Conservation (phyloP, 2,797 vertebrate genomes). For the Melanogrammus aeglefinus region DNA sequence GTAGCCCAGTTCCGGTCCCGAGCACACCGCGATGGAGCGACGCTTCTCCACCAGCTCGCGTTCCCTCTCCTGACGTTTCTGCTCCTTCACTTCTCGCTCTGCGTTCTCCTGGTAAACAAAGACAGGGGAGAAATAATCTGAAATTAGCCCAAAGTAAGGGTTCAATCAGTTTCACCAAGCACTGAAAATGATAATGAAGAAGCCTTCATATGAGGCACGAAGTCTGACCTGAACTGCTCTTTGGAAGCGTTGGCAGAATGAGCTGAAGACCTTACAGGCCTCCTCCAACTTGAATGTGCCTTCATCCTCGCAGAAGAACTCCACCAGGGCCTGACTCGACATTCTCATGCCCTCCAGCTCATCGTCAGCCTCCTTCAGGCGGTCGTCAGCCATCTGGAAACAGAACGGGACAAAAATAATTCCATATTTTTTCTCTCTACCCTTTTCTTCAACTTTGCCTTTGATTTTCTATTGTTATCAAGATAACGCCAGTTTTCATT, state of each 20-base stretch:
- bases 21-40: conserved; percentile 73
- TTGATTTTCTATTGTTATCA: neutral
- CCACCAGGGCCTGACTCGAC: conserved; percentile 75
- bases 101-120: conserved; percentile 73
- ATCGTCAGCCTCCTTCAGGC: conserved; percentile 71
- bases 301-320: conserved; percentile 83
- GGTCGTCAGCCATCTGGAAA: conserved; percentile 72
- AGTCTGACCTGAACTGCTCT: conserved; percentile 74
- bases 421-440: neutral
- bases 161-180: neutral
- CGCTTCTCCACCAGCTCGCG: conserved; percentile 73
- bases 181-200: neutral
- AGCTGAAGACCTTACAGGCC: conserved; percentile 74
- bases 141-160: neutral
- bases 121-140: neutral
- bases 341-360: conserved; percentile 75
- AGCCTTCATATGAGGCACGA: neutral
- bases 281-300: conserved; percentile 77
- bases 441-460: neutral
- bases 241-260: conserved; percentile 77
- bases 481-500: neutral
- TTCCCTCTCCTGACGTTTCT: conserved; percentile 73
- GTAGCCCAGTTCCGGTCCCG: conserved; percentile 57
- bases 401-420: neutral
- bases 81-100: conserved; percentile 76